Evolutionary conservation across 2,888 invertebrate species (phyloP), one percentile per base, ranked within the genome.

Genomic region (Xylota segnis): DNA sequence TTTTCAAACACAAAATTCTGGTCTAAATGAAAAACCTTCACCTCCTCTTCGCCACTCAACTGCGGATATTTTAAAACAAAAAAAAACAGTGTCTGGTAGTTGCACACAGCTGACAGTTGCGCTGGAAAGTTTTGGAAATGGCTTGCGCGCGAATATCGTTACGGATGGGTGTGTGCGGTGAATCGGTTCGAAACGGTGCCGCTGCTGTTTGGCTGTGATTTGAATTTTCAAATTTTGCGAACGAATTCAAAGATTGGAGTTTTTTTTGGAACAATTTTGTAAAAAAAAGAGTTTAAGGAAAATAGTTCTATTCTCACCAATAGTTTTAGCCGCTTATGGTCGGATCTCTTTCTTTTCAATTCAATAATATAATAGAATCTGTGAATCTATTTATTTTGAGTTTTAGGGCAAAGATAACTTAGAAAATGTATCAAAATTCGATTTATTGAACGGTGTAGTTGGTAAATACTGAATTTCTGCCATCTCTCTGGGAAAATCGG

Each of bases 61-160:
- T 61, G 72, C 71, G 61, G 66, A 54, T 72, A 68, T 63, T 79
- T 84, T 70, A 65, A 74, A 78, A 78, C 18, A 79, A 74, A 68
- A 78, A 72, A 66, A 50, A 52, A 45, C 3, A 23, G 2, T 32
- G 40, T 50, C 72, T 61, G 54, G 45, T 23, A 70, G 54, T 61
- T 78, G 63, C 54, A 70, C 45, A 45, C 54, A 61, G 54, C 34
- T 77, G 81, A 81, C 81, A 81, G 68, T 68, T 83, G 83, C 63
- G 74, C 56, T 78, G 74, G 74, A 83, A 76, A 18, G n/a, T n/a
- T 40, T 9, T 78, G 54, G 72, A 74, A 65, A 66, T 56, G 74
- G 68, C 68, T 78, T 83, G 78, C 83, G 74, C 78, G 78, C 74
- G 63, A 74, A 58, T 23, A 54, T 6, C 0, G 0, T 10, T 43